Evolutionary conservation across 2,888 invertebrate genomes (phyloP), one percentile per base, ranked within the genome.

Genomic region (Heliconius cydno): DNA sequence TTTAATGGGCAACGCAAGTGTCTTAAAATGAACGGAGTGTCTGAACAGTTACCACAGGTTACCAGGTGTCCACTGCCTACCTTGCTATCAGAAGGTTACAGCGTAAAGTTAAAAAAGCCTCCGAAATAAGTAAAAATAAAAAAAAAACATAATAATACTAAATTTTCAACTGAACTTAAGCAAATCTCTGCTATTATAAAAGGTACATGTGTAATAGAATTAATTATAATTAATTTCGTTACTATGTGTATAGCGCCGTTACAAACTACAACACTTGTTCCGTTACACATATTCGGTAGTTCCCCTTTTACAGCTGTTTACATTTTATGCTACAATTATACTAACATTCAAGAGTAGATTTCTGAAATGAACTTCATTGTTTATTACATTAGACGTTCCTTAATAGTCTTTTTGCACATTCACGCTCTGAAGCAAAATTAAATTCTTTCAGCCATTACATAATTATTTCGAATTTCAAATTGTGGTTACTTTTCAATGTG

Each of bases 331-430:
- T 25, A 34, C 63, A 63, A 41, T 74, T 63, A 63, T 34, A 74
- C 63, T 63, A 74, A 78, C 78, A 78, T 78, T 78, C 41, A 60
- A 25, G 13, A 74, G 73, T 57, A 78, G 73, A 74, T 78, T 73
- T 78, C 67, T 74, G 74, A 60, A 78, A 74, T 78, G 57, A 41
- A 73, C 67, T 78, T 73, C 65, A 78, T 72, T 72, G 38, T 73
- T 73, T 67, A 78, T 78, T 73, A 38, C 66, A 38, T 73, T 41
- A 41, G 60, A 78, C 38, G 73, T 60, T 57, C 28, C 67, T 73
- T 65, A 73, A 78, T 73, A 57, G 65, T 60, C 78, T 73, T 73
- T 78, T 78, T 78, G 73, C 71, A 73, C 65, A 38, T 73, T 73
- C 57, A 67, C 60, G 65, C 74, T 67, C 73, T 38, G 52, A 73